These are phyloP conservation scores for Dromius quadrimaculatus DNA, from an alignment of 2,888 invertebrate genomes.

Conservation along the genomic window DNA sequence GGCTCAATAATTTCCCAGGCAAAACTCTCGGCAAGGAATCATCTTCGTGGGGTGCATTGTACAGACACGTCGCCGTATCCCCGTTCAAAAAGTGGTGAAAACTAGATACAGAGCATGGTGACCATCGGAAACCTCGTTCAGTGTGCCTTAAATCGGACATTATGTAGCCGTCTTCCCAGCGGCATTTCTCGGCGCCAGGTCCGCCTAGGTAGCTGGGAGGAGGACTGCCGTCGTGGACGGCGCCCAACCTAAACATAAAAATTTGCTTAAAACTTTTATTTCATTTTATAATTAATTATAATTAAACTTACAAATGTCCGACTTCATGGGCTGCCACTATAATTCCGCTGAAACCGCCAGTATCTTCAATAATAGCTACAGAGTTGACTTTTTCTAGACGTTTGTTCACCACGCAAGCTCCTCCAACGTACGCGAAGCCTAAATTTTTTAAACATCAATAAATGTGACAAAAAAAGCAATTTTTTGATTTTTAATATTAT, in stretches of 20 bases:
- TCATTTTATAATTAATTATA: neutral
- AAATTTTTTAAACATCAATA: constrained; percentile 54
- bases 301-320: constrained; percentile 90
- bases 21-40: constrained; percentile 89
- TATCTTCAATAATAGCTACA: constrained; percentile 96
- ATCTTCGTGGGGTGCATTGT: constrained; percentile 94
- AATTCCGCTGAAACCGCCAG: constrained; percentile 95
- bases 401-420: constrained; percentile 96
- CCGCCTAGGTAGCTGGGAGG: constrained; percentile 95
- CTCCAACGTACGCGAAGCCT: constrained; percentile 97
- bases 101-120: constrained; percentile 90
- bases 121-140: constrained; percentile 95
- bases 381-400: constrained; percentile 95
- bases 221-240: constrained; percentile 96
- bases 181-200: constrained; percentile 93
- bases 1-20: constrained; percentile 87
- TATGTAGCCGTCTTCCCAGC: constrained; percentile 96
- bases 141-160: constrained; percentile 96
- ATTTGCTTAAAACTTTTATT: neutral
- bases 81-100: constrained; percentile 96
- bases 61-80: constrained; percentile 93
- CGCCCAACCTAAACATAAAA: constrained; percentile 92
- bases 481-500: neutral
- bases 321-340: constrained; percentile 97
- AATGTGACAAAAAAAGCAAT: neutral